These are phyloP conservation scores for Ochropleura plecta DNA, from an alignment of 2,888 invertebrate genomes.

Conservation along the genomic window DNA sequence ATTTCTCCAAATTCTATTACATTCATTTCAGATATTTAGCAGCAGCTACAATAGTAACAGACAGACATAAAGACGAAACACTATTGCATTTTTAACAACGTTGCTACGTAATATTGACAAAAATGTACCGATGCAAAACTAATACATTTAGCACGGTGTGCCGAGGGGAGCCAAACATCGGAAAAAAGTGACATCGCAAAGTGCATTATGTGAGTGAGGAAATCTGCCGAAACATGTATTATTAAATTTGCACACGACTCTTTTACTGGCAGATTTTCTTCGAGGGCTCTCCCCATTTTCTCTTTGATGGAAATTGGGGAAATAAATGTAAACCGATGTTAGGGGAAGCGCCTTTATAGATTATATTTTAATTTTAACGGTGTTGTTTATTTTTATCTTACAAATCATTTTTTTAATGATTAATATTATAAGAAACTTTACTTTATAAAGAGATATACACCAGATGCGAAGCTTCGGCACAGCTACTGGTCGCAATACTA, in stretches of 20 bases:
- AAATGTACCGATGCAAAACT: constrained; percentile 76
- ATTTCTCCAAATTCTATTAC: too few relatives aligned
- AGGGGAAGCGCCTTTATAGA: constrained; percentile 35
- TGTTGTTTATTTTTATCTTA: constrained; percentile 9
- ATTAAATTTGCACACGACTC: constrained; percentile 65
- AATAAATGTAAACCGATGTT: constrained; percentile 56
- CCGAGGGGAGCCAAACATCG: constrained; percentile 67
- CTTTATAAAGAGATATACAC: not conserved
- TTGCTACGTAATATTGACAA: constrained; percentile 50
- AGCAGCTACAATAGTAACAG: not conserved
- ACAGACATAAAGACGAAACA: not conserved
- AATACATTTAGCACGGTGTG: constrained; percentile 79
- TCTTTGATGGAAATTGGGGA: constrained; percentile 62
- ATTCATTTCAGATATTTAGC: too few relatives aligned
- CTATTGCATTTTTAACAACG: not conserved
- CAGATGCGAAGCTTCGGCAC: not conserved
- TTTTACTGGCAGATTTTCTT: constrained; percentile 59
- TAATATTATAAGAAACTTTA: not conserved
- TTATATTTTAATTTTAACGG: constrained; percentile 36
- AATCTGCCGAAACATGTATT: constrained; percentile 69
- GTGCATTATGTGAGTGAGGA: constrained; percentile 65
- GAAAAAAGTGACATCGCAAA: constrained; percentile 63
- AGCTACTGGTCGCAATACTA: not conserved
- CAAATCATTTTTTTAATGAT: not conserved
- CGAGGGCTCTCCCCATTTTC: constrained; percentile 48